A percentile compares a stretch with the other conserved stretches of the same genome.
Conservation (phyloP, 2,797 vertebrate species). For the Ptychadena robeensis region DNA sequence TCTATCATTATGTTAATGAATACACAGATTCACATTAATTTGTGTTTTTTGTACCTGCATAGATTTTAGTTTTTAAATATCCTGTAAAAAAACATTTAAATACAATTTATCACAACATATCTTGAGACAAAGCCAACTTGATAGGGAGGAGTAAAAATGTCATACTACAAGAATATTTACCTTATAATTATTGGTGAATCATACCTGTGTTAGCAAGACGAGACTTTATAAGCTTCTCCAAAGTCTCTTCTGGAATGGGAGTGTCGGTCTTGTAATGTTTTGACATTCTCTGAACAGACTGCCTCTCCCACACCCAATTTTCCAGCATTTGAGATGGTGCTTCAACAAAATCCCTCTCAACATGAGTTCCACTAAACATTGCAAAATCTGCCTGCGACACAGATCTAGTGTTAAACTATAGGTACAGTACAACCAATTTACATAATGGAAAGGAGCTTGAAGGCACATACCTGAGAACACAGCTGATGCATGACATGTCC, state of each 20-base stretch:
- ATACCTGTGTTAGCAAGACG: constrained; percentile 93
- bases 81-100: no score
- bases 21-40: no score
- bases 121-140: no score
- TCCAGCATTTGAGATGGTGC: constrained; percentile 97
- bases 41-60: no score
- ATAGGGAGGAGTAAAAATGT: no score
- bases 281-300: constrained; percentile 91
- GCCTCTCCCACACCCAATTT: constrained; percentile 98
- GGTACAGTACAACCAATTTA: background rate
- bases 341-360: constrained; percentile 96
- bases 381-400: constrained; percentile 86
- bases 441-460: background rate
- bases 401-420: background rate
- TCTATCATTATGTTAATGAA: no score
- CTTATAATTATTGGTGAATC: background rate
- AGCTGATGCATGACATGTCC: constrained; percentile 99
- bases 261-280: constrained; percentile 84
- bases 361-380: constrained; percentile 96
- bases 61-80: no score
- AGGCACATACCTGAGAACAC: constrained; percentile 85
- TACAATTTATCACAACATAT: no score
- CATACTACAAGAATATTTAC: background rate
- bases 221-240: constrained; percentile 92
- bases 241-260: constrained; percentile 83